These are phyloP conservation scores for Natrix natrix DNA, from an alignment of 2,797 vertebrate genomes.

Conservation along the genomic window DNA sequence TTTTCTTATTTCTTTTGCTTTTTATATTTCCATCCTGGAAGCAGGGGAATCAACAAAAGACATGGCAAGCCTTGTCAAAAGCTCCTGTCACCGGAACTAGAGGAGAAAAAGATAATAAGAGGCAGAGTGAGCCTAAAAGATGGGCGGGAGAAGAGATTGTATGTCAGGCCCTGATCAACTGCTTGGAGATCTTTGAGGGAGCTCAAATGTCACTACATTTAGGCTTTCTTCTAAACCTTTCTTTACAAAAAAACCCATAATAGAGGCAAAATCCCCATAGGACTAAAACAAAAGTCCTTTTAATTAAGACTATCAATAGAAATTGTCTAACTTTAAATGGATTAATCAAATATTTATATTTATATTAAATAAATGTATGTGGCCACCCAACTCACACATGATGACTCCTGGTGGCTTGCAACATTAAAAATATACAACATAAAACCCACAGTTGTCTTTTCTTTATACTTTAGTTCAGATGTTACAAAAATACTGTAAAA, in stretches of 20 bases:
- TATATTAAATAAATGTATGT: not conserved
- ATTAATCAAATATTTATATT: not conserved
- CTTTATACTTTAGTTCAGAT: too few species aligned
- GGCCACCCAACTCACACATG: not conserved
- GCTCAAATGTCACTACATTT: not conserved
- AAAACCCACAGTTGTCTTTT: not conserved
- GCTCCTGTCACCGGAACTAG: not conserved
- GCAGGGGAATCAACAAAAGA: constrained; percentile 16
- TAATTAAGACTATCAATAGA: not conserved
- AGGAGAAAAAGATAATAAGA: not conserved
- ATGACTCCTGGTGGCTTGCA: not conserved
- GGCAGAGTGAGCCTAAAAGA: not conserved
- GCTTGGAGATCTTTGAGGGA: not conserved
- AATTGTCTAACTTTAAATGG: not conserved
- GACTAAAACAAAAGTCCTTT: not conserved
- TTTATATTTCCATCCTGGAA: constrained; percentile 19
- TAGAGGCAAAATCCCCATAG: not conserved
- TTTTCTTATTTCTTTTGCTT: constrained; percentile 7
- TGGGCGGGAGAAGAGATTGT: not conserved
- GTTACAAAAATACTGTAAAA: not conserved
- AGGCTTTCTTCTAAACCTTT: not conserved
- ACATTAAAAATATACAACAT: not conserved
- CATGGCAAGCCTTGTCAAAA: constrained; percentile 32
- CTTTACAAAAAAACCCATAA: not conserved
- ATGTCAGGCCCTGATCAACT: constrained; percentile 8